These are phyloP conservation scores for Pararge aegeria DNA, from an alignment of 1,140 invertebrate species.

Conservation along the genomic window DNA sequence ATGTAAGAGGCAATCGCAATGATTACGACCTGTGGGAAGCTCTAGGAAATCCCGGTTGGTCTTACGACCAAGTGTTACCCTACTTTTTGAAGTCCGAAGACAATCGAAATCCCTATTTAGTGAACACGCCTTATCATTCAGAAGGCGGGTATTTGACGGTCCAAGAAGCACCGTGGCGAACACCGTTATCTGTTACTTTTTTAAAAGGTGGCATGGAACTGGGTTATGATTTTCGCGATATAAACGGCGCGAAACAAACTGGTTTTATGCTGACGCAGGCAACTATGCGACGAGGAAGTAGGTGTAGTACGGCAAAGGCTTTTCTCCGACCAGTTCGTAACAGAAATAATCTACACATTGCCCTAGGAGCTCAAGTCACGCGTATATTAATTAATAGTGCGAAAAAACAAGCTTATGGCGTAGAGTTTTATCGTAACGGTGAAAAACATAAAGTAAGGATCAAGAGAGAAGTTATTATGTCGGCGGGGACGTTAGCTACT, in stretches of 20 bases:
- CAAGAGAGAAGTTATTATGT: conserved; percentile 88
- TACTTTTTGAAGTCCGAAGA: conserved; percentile 95
- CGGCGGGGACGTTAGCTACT: conserved; percentile 89
- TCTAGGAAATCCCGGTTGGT: conserved; percentile 94
- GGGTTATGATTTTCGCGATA: conserved; percentile 89
- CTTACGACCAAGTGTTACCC: conserved; percentile 91
- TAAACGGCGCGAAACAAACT: conserved; percentile 90
- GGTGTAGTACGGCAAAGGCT: conserved; percentile 94
- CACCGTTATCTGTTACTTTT: conserved; percentile 89
- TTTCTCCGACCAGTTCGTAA: conserved; percentile 90
- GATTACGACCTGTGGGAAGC: conserved; percentile 96
- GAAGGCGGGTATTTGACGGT: conserved; percentile 91
- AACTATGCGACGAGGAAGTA: conserved; percentile 90
- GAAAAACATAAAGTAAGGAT: conserved; percentile 83
- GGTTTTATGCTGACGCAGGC: conserved; percentile 93
- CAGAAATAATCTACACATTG: conserved; percentile 90
- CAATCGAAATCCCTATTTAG: conserved; percentile 90
- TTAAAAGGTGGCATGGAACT: conserved; percentile 89
- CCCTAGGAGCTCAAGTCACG: conserved; percentile 88
- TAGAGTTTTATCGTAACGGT: conserved; percentile 86
- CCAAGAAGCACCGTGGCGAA: conserved; percentile 90
- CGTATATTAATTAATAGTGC: conserved; percentile 85
- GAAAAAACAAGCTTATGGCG: conserved; percentile 86
- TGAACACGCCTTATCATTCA: conserved; percentile 86
- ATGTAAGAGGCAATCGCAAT: conserved; percentile 93